Base-by-base conservation (phyloP, 2,797 vertebrate genomes). In the Amniataba percoides region DNA sequence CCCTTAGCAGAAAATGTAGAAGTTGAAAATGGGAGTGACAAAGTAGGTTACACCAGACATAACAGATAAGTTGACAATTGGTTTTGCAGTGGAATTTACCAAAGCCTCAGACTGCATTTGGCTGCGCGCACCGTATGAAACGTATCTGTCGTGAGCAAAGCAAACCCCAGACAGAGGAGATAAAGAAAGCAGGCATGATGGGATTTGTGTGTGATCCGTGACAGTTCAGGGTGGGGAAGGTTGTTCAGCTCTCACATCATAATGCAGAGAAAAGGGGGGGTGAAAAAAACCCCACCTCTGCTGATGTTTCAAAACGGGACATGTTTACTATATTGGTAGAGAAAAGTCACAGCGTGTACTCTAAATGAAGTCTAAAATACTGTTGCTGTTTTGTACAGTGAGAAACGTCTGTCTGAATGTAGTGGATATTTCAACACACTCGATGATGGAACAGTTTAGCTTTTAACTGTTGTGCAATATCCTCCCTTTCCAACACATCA, bases 401-500 rank as follows among this genome's bases (percentile, higher is more conserved):
- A 74, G 81, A 59, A 74, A 88, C 89, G 89, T 87, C 90, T 90
- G 92, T 94, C 92, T 90, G 74, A 88, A 87, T 80, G 55, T 31
- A 77, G 55, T 80, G 83, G 80, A 92, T 93, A 88, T 95, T 95
- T 94, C 92, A 93, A 95, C 88, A 92, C 87, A 92, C 90, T 88
- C 89, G 76, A 77, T 90, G 88, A 90, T 93, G 92, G 92, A 92
- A 93, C 81, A 92, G 83, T 87, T 89, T 68, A 78, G 88, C 87
- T 90, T 88, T 81, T 74, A 88, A 74, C 67, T 53, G 82, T 96
- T 95, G 93, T 93, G 92, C 93, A 95, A 95, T 70, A 91, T 93
- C 91, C 92, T 93, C 92, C 90, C 93, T 91, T 92, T 95, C 93
- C 93, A 93, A 91, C 91, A 92, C 91, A 92, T 87, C 81, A 86